These are phyloP conservation scores for Nematostella vectensis DNA, from an alignment of 92 coral and sea anemone genomes.

Conservation along the genomic window DNA sequence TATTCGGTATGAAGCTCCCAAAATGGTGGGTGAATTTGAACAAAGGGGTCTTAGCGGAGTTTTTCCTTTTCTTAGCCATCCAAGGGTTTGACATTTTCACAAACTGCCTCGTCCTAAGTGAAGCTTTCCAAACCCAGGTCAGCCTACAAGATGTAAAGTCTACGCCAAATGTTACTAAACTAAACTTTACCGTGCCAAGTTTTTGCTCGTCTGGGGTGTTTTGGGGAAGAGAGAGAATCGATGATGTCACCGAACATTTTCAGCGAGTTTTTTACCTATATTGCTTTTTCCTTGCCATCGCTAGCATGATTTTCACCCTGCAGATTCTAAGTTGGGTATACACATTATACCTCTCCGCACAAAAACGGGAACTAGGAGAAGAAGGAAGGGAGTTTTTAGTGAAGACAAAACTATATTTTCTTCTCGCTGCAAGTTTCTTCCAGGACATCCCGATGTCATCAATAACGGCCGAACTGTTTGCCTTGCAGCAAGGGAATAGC, in stretches of 20 bases:
- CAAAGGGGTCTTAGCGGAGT: constrained; percentile 73
- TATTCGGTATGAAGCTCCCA: constrained; percentile 7
- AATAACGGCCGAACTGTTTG: constrained; percentile 74
- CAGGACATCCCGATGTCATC: constrained; percentile 91
- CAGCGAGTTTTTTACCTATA: constrained; percentile 38
- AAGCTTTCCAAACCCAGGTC: constrained; percentile 40
- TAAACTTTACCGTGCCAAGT: constrained; percentile 45
- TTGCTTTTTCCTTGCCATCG: constrained; percentile 55
- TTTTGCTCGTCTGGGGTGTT: no score
- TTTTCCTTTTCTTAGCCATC: constrained; percentile 59
- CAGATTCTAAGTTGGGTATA: constrained; percentile 73
- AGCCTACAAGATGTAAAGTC: constrained; percentile 29
- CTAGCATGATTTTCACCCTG: constrained; percentile 53
- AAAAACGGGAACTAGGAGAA: constrained; percentile 54
- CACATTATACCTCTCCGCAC: constrained; percentile 59
- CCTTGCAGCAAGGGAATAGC: constrained; percentile 62
- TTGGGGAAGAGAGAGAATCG: constrained; percentile 61
- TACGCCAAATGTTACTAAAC: constrained; percentile 36
- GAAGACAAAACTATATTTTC: constrained; percentile 61
- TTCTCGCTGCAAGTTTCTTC: constrained; percentile 64
- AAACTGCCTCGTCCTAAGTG: constrained; percentile 58
- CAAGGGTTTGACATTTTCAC: constrained; percentile 89
- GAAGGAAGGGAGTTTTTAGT: constrained; percentile 53
- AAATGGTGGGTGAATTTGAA: constrained; percentile 41
- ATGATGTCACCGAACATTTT: constrained; percentile 33